These are phyloP conservation scores for Pocillopora verrucosa DNA, from an alignment of 64 coral and sea anemone genomes.

Conservation along the genomic window DNA sequence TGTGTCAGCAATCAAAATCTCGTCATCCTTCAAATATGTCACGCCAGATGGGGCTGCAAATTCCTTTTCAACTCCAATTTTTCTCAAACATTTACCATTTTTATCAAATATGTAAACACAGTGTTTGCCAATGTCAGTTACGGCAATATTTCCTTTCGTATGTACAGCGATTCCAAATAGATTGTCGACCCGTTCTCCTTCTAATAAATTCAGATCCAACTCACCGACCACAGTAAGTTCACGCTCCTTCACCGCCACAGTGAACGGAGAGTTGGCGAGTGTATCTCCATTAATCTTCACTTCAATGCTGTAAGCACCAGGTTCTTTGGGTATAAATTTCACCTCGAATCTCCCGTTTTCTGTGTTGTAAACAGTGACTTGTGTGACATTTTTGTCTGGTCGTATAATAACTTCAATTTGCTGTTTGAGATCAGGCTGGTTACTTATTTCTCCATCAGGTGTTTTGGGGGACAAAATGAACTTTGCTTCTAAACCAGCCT, in stretches of 20 bases:
- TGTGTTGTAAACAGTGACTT: not conserved
- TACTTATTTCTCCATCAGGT: not conserved
- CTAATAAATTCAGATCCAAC: not conserved
- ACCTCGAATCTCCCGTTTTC: not conserved
- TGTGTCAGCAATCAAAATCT: slow-evolving; percentile 8
- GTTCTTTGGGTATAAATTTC: not conserved
- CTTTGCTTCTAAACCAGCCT: not conserved
- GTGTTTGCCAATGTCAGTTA: not conserved
- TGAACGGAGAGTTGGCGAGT: not conserved
- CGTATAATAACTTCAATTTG: not conserved
- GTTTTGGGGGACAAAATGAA: not conserved
- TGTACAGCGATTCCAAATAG: slow-evolving; percentile 4
- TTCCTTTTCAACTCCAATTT: not conserved
- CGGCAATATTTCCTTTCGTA: not conserved
- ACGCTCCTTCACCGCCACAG: not conserved
- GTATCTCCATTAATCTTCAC: not conserved
- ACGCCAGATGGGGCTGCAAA: not conserved
- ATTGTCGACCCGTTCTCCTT: not conserved
- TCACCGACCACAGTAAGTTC: not conserved
- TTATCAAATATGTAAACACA: slow-evolving; percentile 33
- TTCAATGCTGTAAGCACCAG: not conserved
- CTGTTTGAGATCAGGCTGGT: not conserved
- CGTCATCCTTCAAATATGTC: not conserved
- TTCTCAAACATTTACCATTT: slow-evolving; percentile 29
- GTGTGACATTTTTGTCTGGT: not conserved